Evolutionary conservation across 2,113 vertebrate species (phyloP).

Genomic region (Lophius piscatorius): DNA sequence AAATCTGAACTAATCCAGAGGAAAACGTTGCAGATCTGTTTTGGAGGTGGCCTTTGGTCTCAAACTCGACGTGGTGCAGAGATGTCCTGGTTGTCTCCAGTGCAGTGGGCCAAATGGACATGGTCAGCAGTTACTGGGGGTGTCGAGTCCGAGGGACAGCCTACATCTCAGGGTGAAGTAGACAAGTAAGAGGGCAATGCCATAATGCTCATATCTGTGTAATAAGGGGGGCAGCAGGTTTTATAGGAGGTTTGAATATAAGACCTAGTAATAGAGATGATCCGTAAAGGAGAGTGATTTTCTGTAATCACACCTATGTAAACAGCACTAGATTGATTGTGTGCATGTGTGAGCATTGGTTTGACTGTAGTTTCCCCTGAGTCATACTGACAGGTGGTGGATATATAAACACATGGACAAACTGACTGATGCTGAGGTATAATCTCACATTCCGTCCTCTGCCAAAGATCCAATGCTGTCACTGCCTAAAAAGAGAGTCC

Average conservation of each 20-base stretch:
- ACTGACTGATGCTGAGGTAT: slow-evolving; percentile 30
- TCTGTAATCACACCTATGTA: not conserved
- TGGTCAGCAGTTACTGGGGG: slow-evolving; percentile 93
- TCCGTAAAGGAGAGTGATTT: not conserved
- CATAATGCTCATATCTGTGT: slow-evolving; percentile 16
- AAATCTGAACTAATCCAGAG: too few relatives aligned
- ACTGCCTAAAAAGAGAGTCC: slow-evolving; percentile 38
- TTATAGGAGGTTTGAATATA: slow-evolving; percentile 1
- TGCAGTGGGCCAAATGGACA: slow-evolving; percentile 97
- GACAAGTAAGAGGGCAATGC: slow-evolving; percentile 76
- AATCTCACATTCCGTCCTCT: slow-evolving; percentile 46
- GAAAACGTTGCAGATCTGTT: too few relatives aligned
- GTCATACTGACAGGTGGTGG: slow-evolving; percentile 66
- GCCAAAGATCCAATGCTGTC: slow-evolving; percentile 19
- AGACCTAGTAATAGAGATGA: not conserved
- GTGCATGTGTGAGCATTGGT: slow-evolving; percentile 27
- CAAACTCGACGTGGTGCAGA: slow-evolving; percentile 27
- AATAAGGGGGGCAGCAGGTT: not conserved
- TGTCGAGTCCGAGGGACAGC: slow-evolving; percentile 75
- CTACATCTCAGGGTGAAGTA: slow-evolving; percentile 71
- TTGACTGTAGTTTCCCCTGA: slow-evolving; percentile 43
- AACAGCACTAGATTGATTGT: slow-evolving; percentile 1
- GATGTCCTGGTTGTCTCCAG: slow-evolving; percentile 95
- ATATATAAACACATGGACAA: slow-evolving; percentile 24
- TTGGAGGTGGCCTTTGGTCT: slow-evolving; percentile 19